Evolutionary conservation across 2,888 invertebrate genomes (phyloP).

Genomic region (Hypomecis punctinalis): DNA sequence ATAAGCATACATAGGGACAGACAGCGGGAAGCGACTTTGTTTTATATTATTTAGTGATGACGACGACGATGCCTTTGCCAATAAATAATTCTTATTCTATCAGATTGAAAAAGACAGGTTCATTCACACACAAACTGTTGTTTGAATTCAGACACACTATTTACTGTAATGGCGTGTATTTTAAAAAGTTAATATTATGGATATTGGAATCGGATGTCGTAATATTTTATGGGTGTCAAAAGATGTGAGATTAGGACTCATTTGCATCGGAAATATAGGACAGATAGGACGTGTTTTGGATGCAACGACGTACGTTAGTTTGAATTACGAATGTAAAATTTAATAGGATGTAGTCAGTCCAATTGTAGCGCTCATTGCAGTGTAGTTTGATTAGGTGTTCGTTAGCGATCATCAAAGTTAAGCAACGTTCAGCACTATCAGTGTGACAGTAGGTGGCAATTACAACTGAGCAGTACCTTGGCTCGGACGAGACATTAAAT

Average conservation of each 20-base stretch:
- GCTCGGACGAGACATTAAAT: too few relatives aligned
- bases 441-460: too few relatives aligned
- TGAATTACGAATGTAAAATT: not conserved
- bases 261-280: constrained; percentile 23
- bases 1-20: too few relatives aligned
- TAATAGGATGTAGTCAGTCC: not conserved
- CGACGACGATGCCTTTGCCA: too few relatives aligned
- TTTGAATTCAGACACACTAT: constrained; percentile 16
- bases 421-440: too few relatives aligned
- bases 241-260: constrained; percentile 22
- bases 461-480: too few relatives aligned
- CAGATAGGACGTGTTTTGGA: constrained; percentile 9
- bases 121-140: constrained; percentile 21
- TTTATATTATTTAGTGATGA: too few relatives aligned
- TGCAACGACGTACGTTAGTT: not conserved
- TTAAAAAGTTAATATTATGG: constrained; percentile 25
- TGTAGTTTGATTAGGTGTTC: too few relatives aligned
- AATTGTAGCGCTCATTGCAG: not conserved
- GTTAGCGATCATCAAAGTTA: too few relatives aligned
- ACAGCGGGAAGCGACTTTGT: too few relatives aligned
- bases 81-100: constrained; percentile 17
- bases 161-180: constrained; percentile 19
- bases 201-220: constrained; percentile 34
- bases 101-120: constrained; percentile 13
- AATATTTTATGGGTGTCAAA: constrained; percentile 28